Conservation (phyloP, 2,888 invertebrate species). For the Flexamia atlantica region DNA sequence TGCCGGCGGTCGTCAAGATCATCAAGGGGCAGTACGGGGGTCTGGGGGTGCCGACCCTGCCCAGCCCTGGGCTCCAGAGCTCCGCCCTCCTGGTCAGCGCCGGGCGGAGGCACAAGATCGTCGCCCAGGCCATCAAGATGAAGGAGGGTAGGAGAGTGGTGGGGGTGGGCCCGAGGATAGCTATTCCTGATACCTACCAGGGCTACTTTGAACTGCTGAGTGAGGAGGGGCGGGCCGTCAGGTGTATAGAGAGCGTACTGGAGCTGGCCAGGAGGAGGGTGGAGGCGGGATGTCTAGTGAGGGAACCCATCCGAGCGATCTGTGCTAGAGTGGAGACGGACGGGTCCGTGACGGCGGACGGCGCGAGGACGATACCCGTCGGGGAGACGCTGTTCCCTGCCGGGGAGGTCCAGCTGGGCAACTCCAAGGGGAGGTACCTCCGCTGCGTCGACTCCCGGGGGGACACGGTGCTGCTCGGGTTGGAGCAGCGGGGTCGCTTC, state of each 20-base stretch:
- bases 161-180: slow-evolving; percentile 88
- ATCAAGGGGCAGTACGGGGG: slow-evolving; percentile 96
- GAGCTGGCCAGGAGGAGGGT: slow-evolving; percentile 86
- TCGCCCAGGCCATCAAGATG: slow-evolving; percentile 92
- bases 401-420: slow-evolving; percentile 80
- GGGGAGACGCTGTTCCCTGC: slow-evolving; percentile 91
- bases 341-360: slow-evolving; percentile 81
- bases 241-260: slow-evolving; percentile 92
- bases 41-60: slow-evolving; percentile 92
- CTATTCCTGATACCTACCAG: slow-evolving; percentile 93
- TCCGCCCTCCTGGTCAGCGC: slow-evolving; percentile 92
- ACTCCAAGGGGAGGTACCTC: slow-evolving; percentile 87
- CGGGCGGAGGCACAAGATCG: slow-evolving; percentile 90
- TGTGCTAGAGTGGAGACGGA: slow-evolving; percentile 77
- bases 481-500: slow-evolving; percentile 94
- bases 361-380: slow-evolving; percentile 86
- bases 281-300: slow-evolving; percentile 86
- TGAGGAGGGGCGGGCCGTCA: slow-evolving; percentile 94
- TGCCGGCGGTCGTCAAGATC: slow-evolving; percentile 93
- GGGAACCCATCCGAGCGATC: slow-evolving; percentile 84
- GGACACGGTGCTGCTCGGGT: slow-evolving; percentile 87
- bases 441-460: slow-evolving; percentile 93
- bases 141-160: slow-evolving; percentile 92
- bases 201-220: slow-evolving; percentile 97
- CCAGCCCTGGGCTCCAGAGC: slow-evolving; percentile 91